Evolutionary conservation across 2,888 invertebrate genomes (phyloP).

Genomic region (Cetonia aurata): DNA sequence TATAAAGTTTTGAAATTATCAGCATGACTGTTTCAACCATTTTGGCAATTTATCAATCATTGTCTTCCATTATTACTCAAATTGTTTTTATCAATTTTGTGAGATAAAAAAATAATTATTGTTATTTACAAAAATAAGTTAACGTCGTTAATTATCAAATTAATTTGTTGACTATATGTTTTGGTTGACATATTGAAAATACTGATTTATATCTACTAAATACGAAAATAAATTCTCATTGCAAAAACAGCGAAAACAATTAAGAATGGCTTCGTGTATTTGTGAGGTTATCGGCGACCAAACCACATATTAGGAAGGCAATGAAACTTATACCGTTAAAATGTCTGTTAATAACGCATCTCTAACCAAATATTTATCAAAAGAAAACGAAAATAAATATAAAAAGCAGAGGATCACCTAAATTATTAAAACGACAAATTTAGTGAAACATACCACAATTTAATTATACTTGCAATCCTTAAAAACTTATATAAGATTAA

Average conservation of each 20-base stretch:
- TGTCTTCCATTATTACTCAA: too few relatives aligned
- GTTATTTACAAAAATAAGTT: too few relatives aligned
- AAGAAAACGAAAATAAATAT: constrained; percentile 12
- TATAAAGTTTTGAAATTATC: too few relatives aligned
- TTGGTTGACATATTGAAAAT: too few relatives aligned
- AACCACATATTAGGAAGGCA: background rate
- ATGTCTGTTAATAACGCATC: constrained; percentile 19
- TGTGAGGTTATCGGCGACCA: constrained; percentile 3
- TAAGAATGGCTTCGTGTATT: background rate
- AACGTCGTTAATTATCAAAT: too few relatives aligned
- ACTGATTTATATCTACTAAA: too few relatives aligned
- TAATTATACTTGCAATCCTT: constrained; percentile 35
- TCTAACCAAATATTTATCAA: constrained; percentile 34
- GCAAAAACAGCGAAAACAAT: background rate
- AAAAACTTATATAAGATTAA: constrained; percentile 29
- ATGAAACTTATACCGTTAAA: too few relatives aligned
- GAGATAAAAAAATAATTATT: too few relatives aligned
- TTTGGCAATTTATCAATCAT: too few relatives aligned
- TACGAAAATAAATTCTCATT: background rate
- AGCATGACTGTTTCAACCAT: too few relatives aligned
- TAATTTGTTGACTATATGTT: too few relatives aligned
- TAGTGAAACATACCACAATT: constrained; percentile 18
- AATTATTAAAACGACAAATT: constrained; percentile 32
- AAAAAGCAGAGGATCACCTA: constrained; percentile 26
- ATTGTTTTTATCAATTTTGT: too few relatives aligned